Percentiles rank a stretch among this genome's conserved stretches.
Evolutionary conservation across 2,888 invertebrate genomes (phyloP).

Genomic region (Scrobipalpa costella): DNA sequence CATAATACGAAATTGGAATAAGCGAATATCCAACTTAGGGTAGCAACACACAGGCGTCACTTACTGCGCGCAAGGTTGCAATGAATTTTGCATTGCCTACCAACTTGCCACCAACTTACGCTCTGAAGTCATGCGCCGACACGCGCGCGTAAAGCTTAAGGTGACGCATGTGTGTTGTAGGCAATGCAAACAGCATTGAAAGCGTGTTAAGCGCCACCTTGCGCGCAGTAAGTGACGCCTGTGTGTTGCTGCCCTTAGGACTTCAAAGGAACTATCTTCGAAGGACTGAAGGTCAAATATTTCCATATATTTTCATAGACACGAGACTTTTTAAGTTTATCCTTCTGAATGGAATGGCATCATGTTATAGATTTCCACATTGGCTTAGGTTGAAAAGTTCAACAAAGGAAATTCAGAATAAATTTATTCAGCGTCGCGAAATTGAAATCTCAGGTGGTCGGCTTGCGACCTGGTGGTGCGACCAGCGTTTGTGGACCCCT

Average conservation of each 20-base stretch:
- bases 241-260: no score
- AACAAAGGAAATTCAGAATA: slow-evolving; percentile 66
- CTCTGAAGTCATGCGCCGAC: no score
- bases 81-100: no score
- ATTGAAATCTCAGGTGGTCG: slow-evolving; percentile 79
- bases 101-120: no score
- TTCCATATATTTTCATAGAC: slow-evolving; percentile 16
- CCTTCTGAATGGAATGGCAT: slow-evolving; percentile 30
- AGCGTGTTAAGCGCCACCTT: no score
- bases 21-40: neutral
- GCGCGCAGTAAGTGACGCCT: no score
- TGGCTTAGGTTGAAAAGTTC: slow-evolving; percentile 53
- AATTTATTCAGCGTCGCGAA: slow-evolving; percentile 73
- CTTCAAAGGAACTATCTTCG: slow-evolving; percentile 3
- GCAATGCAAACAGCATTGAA: no score
- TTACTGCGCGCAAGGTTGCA: no score
- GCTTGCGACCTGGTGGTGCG: slow-evolving; percentile 46
- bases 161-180: no score
- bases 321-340: slow-evolving; percentile 2
- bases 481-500: slow-evolving; percentile 49
- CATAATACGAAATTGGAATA: slow-evolving; percentile 14
- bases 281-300: slow-evolving; percentile 14
- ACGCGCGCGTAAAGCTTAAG: no score
- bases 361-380: slow-evolving; percentile 43
- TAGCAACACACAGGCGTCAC: no score